Evolutionary conservation across 2,888 invertebrate genomes (phyloP).

Genomic region (Stratiomys singularior): DNA sequence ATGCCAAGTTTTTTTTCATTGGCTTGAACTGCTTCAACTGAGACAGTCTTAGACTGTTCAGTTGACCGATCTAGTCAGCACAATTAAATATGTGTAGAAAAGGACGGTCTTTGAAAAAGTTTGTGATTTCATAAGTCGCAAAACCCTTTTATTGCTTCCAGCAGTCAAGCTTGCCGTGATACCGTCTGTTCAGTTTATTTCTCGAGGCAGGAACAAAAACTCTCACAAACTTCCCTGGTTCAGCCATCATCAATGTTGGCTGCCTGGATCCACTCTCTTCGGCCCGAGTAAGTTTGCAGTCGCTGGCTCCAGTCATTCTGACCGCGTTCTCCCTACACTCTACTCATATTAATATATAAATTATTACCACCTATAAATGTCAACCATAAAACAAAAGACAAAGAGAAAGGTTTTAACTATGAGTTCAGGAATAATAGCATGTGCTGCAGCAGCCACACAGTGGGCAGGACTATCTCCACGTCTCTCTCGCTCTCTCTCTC

Average conservation of each 20-base stretch:
- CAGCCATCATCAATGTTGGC: neutral
- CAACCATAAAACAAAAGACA: conserved; percentile 47
- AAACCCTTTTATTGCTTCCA: conserved; percentile 1
- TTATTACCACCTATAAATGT: conserved; percentile 51
- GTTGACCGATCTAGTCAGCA: too few relatives aligned
- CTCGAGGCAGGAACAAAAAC: neutral
- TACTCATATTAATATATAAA: conserved; percentile 51
- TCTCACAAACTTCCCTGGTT: neutral
- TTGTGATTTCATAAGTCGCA: conserved; percentile 41
- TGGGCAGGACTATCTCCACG: neutral
- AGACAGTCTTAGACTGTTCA: neutral
- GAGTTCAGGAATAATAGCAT: conserved; percentile 45
- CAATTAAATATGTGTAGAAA: neutral
- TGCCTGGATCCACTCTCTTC: neutral
- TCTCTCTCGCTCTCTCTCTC: too few relatives aligned
- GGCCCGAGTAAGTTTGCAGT: neutral
- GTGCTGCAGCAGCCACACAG: neutral
- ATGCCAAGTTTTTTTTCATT: conserved; percentile 13
- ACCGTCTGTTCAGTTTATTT: neutral
- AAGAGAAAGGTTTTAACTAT: conserved; percentile 46
- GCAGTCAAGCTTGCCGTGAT: neutral
- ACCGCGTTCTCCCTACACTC: conserved; percentile 22
- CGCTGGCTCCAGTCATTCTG: neutral
- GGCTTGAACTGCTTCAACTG: neutral
- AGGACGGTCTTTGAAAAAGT: conserved; percentile 4